Base-by-base conservation (phyloP, 2,113 vertebrate species). In the Ciconia stormi region DNA sequence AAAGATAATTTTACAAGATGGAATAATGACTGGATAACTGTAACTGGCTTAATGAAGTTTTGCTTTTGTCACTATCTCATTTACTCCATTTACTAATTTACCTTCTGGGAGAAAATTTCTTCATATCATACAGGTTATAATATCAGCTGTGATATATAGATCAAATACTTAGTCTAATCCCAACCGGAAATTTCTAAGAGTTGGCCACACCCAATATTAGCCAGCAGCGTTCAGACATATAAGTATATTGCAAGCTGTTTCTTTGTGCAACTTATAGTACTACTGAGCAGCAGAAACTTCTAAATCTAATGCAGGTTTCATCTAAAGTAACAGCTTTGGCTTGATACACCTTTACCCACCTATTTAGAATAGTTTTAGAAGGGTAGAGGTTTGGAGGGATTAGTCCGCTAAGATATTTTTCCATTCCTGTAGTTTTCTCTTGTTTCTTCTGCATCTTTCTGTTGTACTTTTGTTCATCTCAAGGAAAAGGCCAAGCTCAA, bases 161-260 rank as follows among this genome's bases (percentile, higher is more conserved):
- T 56, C 8, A 23, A 73, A 26, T 65, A 36, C 30, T 90, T 61
- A 40, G 21, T 77, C 19, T 62, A 42, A 67, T 91, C 4, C 34
- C 61, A 49, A 25, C 12, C 1, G 5, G 44, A 59, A 55, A 38
- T 16, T 61, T 77, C 25, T 55, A 18, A 32, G 15, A 59, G 5
- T 25, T 46, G 14, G 8, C 34, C 0, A 0, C 29, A 58, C 7
- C 17, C 5, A 9, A 0, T 50, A 22, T 71, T 44, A 81, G 1
- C 26, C 40, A 90, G 3, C 10, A 56, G 16, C 8, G 8, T 53
- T 90, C 32, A 72, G n/a, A 20, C 13, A 42, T 22, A 0, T 0
- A 46, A 15, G 3, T 40, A 20, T 36, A 30, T n/a, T 82, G 15
- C 22, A 36, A 55, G 18, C 12, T 2, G 4, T 22, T n/a, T 46